phyloP scores from a whole-genome alignment of 2,888 invertebrate genomes.

The Marronus borbonicus region DNA sequence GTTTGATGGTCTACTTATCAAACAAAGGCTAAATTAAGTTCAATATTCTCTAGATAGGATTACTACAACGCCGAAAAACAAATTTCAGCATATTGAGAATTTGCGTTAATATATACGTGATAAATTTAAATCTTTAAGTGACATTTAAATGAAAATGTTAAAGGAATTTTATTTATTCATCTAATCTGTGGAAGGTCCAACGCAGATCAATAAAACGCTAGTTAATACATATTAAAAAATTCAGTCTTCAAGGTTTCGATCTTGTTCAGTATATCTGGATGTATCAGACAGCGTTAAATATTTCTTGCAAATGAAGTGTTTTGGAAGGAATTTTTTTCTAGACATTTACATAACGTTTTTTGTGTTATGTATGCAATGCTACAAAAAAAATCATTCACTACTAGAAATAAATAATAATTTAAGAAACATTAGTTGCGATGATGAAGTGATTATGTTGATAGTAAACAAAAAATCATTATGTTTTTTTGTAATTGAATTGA shows the following conservation, averaged over 20 bases:
- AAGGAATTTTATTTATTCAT: constrained; percentile 19
- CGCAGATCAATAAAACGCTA: constrained; percentile 1
- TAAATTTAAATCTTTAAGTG: neutral
- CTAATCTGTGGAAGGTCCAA: neutral
- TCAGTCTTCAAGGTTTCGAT: constrained; percentile 17
- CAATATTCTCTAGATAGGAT: neutral
- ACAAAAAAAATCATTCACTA: too few species aligned
- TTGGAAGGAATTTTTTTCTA: too few species aligned
- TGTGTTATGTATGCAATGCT: too few species aligned
- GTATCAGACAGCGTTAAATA: too few species aligned
- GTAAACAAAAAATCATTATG: too few species aligned
- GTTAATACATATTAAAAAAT: constrained; percentile 25
- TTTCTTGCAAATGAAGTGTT: too few species aligned
- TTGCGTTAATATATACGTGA: neutral
- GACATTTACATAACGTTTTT: too few species aligned
- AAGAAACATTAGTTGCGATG: too few species aligned
- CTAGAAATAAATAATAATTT: too few species aligned
- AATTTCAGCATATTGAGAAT: neutral
- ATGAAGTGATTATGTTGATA: too few species aligned
- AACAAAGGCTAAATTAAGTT: neutral
- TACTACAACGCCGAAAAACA: neutral
- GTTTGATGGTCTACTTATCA: constrained; percentile 3
- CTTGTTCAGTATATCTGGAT: neutral
- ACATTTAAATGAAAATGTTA: constrained; percentile 16
- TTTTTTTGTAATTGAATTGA: too few species aligned